A percentile compares a stretch with the other conserved stretches of the same genome.
phyloP scores from a whole-genome alignment of 1,140 invertebrate genomes.

The Tribolium madens region DNA sequence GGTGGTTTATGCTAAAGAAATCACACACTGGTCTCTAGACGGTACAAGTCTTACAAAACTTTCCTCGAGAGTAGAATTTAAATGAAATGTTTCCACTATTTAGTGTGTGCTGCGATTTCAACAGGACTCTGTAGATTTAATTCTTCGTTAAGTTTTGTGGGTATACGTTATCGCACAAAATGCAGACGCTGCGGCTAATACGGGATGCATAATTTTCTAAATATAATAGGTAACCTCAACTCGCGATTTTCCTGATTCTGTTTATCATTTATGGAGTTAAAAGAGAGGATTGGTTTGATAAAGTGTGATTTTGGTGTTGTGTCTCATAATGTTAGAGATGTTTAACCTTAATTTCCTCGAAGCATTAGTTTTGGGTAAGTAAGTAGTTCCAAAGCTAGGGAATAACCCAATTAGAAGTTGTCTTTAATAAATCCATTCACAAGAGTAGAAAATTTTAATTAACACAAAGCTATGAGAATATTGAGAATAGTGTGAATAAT shows the following conservation, averaged over 20 bases:
- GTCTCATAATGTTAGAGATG: slow-evolving; percentile 2
- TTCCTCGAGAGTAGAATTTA: slow-evolving; percentile 19
- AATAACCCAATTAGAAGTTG: slow-evolving; percentile 32
- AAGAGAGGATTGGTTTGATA: background rate
- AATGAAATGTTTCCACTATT: slow-evolving; percentile 22
- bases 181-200: background rate
- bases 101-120: slow-evolving; percentile 6
- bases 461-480: background rate
- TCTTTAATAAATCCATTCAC: slow-evolving; percentile 21
- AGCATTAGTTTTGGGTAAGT: slow-evolving; percentile 20
- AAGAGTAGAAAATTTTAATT: slow-evolving; percentile 19
- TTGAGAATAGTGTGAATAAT: background rate
- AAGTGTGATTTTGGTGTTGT: slow-evolving; percentile 29
- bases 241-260: background rate
- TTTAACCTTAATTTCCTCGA: slow-evolving; percentile 17
- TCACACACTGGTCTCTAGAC: background rate
- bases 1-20: slow-evolving; percentile 22
- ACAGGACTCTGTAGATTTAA: background rate
- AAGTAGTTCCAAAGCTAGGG: slow-evolving; percentile 8
- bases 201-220: background rate
- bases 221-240: background rate
- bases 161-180: background rate
- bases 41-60: slow-evolving; percentile 2
- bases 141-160: background rate
- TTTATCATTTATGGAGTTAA: background rate